Conservation (phyloP, 37 sponge, comb jelly and placozoan species). For the Cliona cf. orientalis region DNA sequence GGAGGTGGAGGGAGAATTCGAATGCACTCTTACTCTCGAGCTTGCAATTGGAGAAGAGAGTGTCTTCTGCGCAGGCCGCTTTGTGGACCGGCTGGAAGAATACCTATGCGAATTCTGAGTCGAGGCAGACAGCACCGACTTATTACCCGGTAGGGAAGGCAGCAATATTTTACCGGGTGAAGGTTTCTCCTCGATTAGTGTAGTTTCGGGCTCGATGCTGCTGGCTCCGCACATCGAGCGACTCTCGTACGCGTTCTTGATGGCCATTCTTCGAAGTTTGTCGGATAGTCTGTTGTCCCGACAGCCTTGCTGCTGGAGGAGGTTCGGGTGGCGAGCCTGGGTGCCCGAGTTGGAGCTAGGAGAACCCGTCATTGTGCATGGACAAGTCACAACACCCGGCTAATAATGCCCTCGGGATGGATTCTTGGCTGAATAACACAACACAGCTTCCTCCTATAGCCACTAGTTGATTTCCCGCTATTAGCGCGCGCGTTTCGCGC, state of each 20-base stretch:
- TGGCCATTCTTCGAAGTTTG: constrained; percentile 11
- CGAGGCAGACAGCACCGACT: too few relatives aligned
- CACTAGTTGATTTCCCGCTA: background rate
- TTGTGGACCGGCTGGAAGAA: too few relatives aligned
- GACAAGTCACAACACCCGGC: background rate
- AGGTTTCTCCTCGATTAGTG: background rate
- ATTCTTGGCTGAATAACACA: background rate
- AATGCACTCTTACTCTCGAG: too few relatives aligned
- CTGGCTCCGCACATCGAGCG: background rate
- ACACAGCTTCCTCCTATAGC: background rate
- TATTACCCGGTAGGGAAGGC: background rate
- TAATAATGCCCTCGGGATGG: too few relatives aligned
- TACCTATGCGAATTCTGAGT: too few relatives aligned
- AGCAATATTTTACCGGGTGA: background rate
- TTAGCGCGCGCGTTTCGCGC: background rate
- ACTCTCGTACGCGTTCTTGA: constrained; percentile 5
- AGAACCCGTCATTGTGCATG: background rate
- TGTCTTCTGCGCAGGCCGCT: too few relatives aligned
- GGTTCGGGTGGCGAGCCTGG: background rate
- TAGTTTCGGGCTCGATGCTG: background rate
- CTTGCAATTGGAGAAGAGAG: too few relatives aligned
- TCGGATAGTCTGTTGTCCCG: background rate
- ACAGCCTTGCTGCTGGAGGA: constrained; percentile 1
- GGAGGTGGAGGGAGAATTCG: too few relatives aligned
- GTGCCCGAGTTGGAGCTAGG: background rate